phyloP scores from a whole-genome alignment of 1,140 invertebrate species.

The Plectus sambesii region DNA sequence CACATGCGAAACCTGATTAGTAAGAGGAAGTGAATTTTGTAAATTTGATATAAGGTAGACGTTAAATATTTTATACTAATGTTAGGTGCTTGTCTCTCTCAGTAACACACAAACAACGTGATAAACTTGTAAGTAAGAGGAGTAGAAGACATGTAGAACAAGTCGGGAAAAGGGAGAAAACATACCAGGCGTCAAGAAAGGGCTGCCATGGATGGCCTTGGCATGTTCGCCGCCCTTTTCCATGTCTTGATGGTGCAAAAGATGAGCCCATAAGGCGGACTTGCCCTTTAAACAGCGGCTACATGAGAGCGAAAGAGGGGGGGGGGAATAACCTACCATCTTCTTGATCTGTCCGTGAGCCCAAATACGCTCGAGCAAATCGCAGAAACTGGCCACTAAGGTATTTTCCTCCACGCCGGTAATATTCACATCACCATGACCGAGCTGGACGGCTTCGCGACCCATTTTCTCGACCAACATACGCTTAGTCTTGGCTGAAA shows the following conservation, averaged over 20 bases:
- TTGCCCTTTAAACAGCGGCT: constrained; percentile 37
- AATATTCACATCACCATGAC: constrained; percentile 56
- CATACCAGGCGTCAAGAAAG: constrained; percentile 32
- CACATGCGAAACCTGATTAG: too few relatives aligned
- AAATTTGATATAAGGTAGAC: too few relatives aligned
- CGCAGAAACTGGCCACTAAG: constrained; percentile 88
- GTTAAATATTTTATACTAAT: too few relatives aligned
- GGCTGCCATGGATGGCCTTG: constrained; percentile 15
- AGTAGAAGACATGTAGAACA: neutral
- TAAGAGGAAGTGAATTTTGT: too few relatives aligned
- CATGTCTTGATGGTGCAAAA: constrained; percentile 34
- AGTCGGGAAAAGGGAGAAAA: constrained; percentile 5
- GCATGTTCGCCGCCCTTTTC: constrained; percentile 28
- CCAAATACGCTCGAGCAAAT: constrained; percentile 93
- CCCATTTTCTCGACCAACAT: constrained; percentile 97
- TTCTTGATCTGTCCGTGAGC: constrained; percentile 88
- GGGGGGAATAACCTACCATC: constrained; percentile 60
- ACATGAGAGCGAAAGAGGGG: too few relatives aligned
- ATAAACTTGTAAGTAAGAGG: neutral
- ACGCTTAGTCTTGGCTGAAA: constrained; percentile 62
- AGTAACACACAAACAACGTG: too few relatives aligned
- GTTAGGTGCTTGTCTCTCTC: too few relatives aligned
- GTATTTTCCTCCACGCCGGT: constrained; percentile 85
- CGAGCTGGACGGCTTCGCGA: constrained; percentile 73
- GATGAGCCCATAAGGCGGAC: constrained; percentile 40